These are phyloP conservation scores for Nothocercus nigrocapillus DNA, from an alignment of 2,113 vertebrate genomes.

Conservation along the genomic window DNA sequence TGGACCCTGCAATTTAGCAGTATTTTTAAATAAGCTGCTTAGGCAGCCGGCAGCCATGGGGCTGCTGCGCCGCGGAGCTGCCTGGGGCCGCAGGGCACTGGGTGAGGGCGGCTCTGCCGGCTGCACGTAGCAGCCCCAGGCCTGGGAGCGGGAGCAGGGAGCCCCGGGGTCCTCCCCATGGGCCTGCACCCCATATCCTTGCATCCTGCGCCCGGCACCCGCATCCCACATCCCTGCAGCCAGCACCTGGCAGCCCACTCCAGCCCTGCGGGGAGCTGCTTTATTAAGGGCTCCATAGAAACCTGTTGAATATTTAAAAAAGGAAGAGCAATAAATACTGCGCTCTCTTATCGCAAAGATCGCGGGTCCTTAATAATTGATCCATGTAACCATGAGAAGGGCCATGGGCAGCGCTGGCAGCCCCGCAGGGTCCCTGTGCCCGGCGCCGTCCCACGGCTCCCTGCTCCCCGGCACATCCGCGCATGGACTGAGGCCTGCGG, in stretches of 20 bases:
- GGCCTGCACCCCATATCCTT: too few species aligned
- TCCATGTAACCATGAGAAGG: conserved; percentile 30
- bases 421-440: neutral
- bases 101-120: neutral
- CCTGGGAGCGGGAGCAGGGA: too few species aligned
- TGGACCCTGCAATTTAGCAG: conserved; percentile 81
- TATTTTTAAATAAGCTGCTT: conserved; percentile 84
- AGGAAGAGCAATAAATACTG: conserved; percentile 77
- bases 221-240: neutral
- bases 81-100: neutral
- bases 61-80: neutral
- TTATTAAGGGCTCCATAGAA: conserved; percentile 5
- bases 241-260: neutral
- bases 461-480: too few species aligned
- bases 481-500: too few species aligned
- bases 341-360: conserved; percentile 78
- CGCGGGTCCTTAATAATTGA: conserved; percentile 78
- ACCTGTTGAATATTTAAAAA: conserved; percentile 86
- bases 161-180: too few species aligned
- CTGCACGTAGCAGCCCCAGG: too few species aligned
- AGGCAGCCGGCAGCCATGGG: neutral
- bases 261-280: neutral
- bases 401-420: neutral
- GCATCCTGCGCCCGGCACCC: neutral
- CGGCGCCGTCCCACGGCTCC: neutral